Conservation (phyloP, 2,113 vertebrate species). For the Sylvietta virens region DNA sequence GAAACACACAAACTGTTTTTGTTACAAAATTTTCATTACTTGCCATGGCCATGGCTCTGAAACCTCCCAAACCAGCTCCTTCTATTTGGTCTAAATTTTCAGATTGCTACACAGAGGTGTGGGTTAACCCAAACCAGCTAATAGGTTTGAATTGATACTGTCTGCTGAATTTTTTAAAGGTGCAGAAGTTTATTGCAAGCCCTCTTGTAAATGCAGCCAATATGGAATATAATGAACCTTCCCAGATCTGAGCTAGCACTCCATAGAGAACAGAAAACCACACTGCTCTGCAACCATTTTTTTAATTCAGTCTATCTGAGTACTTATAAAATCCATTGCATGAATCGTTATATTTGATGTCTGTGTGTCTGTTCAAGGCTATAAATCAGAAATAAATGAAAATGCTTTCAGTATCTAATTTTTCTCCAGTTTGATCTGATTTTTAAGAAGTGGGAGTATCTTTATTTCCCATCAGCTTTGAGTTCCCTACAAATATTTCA, state of each 20-base stretch:
- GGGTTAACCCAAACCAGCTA: neutral
- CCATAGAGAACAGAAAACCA: neutral
- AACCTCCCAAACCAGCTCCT: neutral
- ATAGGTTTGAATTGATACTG: neutral
- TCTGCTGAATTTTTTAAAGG: neutral
- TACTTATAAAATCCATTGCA: neutral
- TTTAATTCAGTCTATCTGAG: neutral
- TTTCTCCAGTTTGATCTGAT: neutral
- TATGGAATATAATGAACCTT: neutral
- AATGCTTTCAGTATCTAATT: neutral
- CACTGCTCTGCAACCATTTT: neutral
- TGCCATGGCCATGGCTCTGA: neutral
- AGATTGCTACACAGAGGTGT: neutral
- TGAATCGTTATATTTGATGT: neutral
- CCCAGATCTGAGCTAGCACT: neutral
- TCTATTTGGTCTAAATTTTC: neutral
- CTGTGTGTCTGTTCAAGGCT: neutral
- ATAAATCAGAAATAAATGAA: neutral
- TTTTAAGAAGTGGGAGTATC: neutral
- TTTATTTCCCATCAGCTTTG: neutral
- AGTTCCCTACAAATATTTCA: neutral
- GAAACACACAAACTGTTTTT: neutral
- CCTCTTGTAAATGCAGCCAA: neutral
- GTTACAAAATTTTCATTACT: neutral
- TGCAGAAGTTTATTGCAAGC: neutral